Percentiles rank a stretch among this genome's conserved stretches.
Evolutionary conservation across 2,888 invertebrate genomes (phyloP).

Genomic region (Sinohyriopsis cumingii): DNA sequence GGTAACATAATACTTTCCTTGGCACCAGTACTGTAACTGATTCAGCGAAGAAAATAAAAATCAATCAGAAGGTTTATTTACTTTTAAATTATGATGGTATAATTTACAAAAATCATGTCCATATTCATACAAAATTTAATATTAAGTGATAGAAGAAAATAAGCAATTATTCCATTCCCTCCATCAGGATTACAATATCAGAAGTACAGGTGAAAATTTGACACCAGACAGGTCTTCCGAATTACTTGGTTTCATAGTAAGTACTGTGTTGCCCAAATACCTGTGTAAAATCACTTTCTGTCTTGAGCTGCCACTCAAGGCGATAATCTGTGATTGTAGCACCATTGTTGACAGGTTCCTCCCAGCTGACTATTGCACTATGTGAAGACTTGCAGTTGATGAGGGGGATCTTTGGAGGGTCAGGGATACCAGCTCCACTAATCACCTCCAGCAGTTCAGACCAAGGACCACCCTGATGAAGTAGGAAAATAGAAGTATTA

Average conservation of each 20-base stretch:
- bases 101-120: too few relatives aligned
- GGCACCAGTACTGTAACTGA: too few relatives aligned
- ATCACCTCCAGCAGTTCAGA: conserved; percentile 82
- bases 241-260: neutral
- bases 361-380: conserved; percentile 83
- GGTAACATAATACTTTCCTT: too few relatives aligned
- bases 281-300: conserved; percentile 64
- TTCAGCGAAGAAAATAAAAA: too few relatives aligned
- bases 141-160: too few relatives aligned
- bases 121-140: too few relatives aligned
- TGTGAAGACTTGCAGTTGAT: conserved; percentile 80
- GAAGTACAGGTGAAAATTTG: neutral
- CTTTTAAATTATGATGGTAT: too few relatives aligned
- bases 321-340: conserved; percentile 86
- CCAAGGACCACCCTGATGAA: conserved; percentile 80
- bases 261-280: conserved; percentile 29
- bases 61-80: too few relatives aligned
- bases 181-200: too few relatives aligned
- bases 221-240: neutral
- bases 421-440: conserved; percentile 88
- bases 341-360: conserved; percentile 85
- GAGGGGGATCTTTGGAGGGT: conserved; percentile 79
- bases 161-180: too few relatives aligned
- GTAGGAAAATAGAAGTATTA: too few relatives aligned
- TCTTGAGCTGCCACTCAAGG: conserved; percentile 76